These are phyloP conservation scores for Anastatus disparis DNA, from an alignment of 1,140 invertebrate species.

Conservation along the genomic window DNA sequence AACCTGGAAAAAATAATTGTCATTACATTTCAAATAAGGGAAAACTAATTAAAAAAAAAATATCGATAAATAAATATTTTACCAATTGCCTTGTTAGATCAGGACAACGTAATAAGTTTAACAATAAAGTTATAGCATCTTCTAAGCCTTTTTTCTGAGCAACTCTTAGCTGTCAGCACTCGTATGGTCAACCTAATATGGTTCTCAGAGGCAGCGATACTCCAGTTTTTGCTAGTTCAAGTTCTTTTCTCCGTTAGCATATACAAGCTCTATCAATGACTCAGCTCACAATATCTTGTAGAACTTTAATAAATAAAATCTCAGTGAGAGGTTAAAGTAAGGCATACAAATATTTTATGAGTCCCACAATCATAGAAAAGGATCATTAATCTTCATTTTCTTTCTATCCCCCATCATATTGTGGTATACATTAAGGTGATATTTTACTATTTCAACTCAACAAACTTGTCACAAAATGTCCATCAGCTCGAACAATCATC, in stretches of 20 bases:
- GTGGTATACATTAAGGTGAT: too few relatives aligned
- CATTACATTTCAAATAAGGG: conserved; percentile 10
- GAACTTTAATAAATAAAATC: too few relatives aligned
- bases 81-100: conserved; percentile 73
- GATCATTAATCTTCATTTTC: too few relatives aligned
- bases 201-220: conserved; percentile 70
- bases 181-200: conserved; percentile 79
- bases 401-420: too few relatives aligned
- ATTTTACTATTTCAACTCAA: too few relatives aligned
- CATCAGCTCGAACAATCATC: too few relatives aligned
- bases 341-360: too few relatives aligned
- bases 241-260: conserved; percentile 52
- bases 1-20: conserved; percentile 61
- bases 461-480: too few relatives aligned
- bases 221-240: conserved; percentile 61
- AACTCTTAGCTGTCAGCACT: conserved; percentile 83
- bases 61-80: conserved; percentile 18
- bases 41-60: conserved; percentile 7
- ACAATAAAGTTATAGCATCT: conserved; percentile 81
- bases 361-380: too few relatives aligned
- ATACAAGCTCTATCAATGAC: too few relatives aligned
- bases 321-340: too few relatives aligned
- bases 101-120: conserved; percentile 81
- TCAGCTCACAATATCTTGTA: too few relatives aligned
- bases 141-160: conserved; percentile 87